phyloP scores from a whole-genome alignment of 2,797 vertebrate species.

The Sebastes matsubarae region DNA sequence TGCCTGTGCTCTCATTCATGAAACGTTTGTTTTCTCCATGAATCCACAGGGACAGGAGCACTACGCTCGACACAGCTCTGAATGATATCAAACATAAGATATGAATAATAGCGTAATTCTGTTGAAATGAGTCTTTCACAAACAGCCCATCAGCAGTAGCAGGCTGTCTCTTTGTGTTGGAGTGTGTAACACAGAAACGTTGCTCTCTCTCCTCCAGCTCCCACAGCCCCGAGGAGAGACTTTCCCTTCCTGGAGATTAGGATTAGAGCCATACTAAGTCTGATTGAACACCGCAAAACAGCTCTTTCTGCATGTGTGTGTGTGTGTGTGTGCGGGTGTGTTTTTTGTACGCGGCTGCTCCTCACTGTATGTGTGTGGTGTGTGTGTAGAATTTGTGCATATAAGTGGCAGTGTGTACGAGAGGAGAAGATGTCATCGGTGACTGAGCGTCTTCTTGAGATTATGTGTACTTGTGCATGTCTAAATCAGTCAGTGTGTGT shows the following conservation, averaged over 20 bases:
- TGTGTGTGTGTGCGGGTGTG: conserved; percentile 1
- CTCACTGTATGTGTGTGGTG: neutral
- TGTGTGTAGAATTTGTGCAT: neutral
- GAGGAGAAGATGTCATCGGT: conserved; percentile 18
- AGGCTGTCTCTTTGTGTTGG: conserved; percentile 58
- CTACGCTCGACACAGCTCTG: neutral
- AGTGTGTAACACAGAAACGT: conserved; percentile 45
- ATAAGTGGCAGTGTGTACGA: neutral
- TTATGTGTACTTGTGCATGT: conserved; percentile 13
- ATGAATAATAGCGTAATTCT: conserved; percentile 39
- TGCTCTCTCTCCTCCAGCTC: conserved; percentile 48
- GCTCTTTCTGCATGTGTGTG: conserved; percentile 41
- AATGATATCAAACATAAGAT: conserved; percentile 37
- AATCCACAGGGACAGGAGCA: conserved; percentile 17
- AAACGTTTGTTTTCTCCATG: neutral
- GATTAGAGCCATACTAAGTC: conserved; percentile 74
- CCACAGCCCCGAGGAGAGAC: conserved; percentile 55
- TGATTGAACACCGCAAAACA: conserved; percentile 70
- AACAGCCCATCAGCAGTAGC: conserved; percentile 43
- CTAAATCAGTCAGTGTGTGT: conserved; percentile 16
- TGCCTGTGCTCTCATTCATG: conserved; percentile 4
- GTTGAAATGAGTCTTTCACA: conserved; percentile 36
- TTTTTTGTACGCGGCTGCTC: neutral
- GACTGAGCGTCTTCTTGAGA: conserved; percentile 23
- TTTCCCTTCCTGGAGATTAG: conserved; percentile 73